A percentile compares a stretch with the other conserved stretches of the same genome.
Evolutionary conservation across 2,797 vertebrate genomes (phyloP).

Genomic region (Synanceia verrucosa): DNA sequence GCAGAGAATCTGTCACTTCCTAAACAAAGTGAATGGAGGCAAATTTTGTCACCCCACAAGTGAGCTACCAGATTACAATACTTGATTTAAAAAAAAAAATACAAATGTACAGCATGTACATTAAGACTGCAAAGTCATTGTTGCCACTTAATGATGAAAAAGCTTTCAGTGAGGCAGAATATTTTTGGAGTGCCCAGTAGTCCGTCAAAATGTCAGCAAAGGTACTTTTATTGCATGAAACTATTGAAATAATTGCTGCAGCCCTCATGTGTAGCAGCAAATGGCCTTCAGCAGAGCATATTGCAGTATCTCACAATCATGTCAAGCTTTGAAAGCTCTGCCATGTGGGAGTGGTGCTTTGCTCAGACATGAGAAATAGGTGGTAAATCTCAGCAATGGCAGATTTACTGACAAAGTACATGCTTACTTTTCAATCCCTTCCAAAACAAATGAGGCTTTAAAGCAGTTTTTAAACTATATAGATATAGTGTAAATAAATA

Average conservation of each 20-base stretch:
- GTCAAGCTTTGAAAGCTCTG: conserved; percentile 8
- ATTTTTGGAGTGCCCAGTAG: neutral
- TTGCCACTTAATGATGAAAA: neutral
- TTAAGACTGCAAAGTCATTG: neutral
- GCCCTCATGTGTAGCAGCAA: neutral
- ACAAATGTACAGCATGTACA: no score
- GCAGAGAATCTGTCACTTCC: no score
- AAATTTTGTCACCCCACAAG: no score
- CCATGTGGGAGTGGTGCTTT: neutral
- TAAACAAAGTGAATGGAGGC: no score
- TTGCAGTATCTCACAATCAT: neutral
- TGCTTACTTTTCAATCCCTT: neutral
- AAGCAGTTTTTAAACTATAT: neutral
- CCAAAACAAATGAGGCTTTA: neutral
- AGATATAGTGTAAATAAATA: neutral
- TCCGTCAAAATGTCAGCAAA: neutral
- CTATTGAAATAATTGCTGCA: neutral
- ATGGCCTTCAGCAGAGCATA: neutral
- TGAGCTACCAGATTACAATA: neutral
- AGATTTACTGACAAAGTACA: conserved; percentile 15
- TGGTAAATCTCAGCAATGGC: conserved; percentile 6
- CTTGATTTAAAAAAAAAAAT: neutral
- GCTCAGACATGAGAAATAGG: neutral
- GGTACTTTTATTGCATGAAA: neutral
- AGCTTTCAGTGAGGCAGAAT: neutral